phyloP scores from a whole-genome alignment of 2,797 vertebrate species.

The Onychomys arenicola region DNA sequence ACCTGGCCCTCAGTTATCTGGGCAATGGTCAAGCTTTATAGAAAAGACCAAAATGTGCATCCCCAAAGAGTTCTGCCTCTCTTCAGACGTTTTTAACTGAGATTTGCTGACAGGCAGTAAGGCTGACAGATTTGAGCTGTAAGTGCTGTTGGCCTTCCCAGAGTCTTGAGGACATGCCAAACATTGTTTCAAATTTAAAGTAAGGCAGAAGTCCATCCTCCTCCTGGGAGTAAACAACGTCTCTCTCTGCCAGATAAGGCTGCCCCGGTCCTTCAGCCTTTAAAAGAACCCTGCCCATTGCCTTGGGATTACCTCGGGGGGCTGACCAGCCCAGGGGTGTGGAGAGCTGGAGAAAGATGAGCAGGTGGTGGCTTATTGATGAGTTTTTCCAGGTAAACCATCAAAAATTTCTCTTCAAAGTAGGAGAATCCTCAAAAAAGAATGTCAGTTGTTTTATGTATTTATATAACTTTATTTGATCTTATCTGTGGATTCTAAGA shows the following conservation, averaged over 20 bases:
- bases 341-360: neutral
- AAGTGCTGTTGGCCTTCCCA: neutral
- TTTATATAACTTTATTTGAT: neutral
- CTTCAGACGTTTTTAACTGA: neutral
- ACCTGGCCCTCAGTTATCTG: neutral
- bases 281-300: neutral
- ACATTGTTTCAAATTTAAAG: constrained; percentile 37
- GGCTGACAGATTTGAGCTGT: neutral
- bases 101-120: neutral
- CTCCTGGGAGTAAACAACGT: neutral
- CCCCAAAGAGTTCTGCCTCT: neutral
- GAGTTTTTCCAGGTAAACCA: neutral
- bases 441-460: neutral
- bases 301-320: accelerated
- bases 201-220: neutral
- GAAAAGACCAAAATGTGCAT: neutral
- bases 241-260: neutral
- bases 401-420: neutral
- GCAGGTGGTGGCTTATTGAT: neutral
- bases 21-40: neutral
- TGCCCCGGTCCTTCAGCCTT: neutral
- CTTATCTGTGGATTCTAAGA: neutral
- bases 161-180: neutral
- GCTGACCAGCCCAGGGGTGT: neutral
- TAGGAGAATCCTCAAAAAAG: neutral